Conservation (phyloP, 1,140 invertebrate genomes). For the Papilio helenus region DNA sequence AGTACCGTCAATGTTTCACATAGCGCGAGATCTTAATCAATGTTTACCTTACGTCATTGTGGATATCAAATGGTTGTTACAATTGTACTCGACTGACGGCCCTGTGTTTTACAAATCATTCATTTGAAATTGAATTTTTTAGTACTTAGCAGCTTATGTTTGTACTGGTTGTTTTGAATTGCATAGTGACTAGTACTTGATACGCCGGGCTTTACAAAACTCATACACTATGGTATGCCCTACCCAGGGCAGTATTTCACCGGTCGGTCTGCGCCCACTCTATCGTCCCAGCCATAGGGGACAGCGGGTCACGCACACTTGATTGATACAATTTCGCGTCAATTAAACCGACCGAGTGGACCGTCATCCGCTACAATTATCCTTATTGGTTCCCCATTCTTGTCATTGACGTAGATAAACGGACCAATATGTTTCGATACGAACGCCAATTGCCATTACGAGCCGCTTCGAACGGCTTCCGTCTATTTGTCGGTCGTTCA, state of each 20-base stretch:
- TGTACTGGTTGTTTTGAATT: background rate
- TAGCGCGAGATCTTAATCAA: slow-evolving; percentile 27
- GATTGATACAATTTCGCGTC: slow-evolving; percentile 81
- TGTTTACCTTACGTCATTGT: slow-evolving; percentile 29
- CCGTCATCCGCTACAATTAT: slow-evolving; percentile 69
- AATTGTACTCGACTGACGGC: slow-evolving; percentile 1
- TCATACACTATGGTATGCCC: background rate
- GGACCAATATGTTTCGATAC: slow-evolving; percentile 53
- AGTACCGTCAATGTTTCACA: slow-evolving; percentile 17
- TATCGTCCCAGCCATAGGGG: slow-evolving; percentile 39
- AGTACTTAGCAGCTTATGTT: background rate
- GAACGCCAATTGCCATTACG: slow-evolving; percentile 53
- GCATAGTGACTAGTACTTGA: background rate
- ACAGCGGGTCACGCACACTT: slow-evolving; percentile 54
- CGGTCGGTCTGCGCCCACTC: slow-evolving; percentile 36
- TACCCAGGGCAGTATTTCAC: slow-evolving; percentile 12
- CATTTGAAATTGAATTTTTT: background rate
- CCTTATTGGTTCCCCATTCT: slow-evolving; percentile 79
- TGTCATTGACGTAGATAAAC: slow-evolving; percentile 54
- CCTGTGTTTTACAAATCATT: background rate
- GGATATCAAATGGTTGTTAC: slow-evolving; percentile 22
- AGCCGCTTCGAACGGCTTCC: slow-evolving; percentile 26
- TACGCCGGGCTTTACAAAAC: background rate
- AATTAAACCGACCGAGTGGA: slow-evolving; percentile 67
- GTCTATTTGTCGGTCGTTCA: slow-evolving; percentile 22